Conservation (phyloP, 2,888 invertebrate species). For the Desoria tigrina region DNA sequence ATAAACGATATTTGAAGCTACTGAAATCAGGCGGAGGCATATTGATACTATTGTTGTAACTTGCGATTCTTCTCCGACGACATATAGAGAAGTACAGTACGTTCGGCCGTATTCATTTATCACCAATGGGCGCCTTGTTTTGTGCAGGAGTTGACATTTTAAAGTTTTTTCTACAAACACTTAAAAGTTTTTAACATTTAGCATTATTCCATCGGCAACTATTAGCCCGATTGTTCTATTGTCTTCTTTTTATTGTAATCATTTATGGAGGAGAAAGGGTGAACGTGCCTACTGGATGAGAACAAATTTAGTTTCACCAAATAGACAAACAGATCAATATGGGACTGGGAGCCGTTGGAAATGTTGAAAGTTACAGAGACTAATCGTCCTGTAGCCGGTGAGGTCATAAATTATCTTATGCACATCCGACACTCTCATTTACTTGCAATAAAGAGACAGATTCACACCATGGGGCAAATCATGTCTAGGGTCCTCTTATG, state of each 20-base stretch:
- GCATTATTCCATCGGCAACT: no score
- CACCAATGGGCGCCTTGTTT: no score
- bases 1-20: conserved; percentile 6
- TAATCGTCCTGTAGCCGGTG: not conserved
- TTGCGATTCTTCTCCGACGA: no score
- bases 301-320: conserved; percentile 7
- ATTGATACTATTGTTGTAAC: no score
- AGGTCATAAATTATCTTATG: conserved; percentile 19
- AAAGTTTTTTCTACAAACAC: no score
- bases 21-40: not conserved
- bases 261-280: not conserved
- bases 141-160: no score
- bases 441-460: conserved; percentile 21
- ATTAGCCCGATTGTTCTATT: no score
- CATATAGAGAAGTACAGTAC: no score
- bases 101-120: no score
- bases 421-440: conserved; percentile 22
- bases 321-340: conserved; percentile 1
- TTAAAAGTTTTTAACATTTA: no score
- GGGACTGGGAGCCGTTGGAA: not conserved
- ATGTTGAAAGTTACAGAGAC: not conserved
- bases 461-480: conserved; percentile 20
- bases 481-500: conserved; percentile 15
- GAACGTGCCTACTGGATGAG: conserved; percentile 2
- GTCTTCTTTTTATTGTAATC: no score